These are phyloP conservation scores for Branchinecta lynchi DNA, from an alignment of 1,140 invertebrate species.

Conservation along the genomic window DNA sequence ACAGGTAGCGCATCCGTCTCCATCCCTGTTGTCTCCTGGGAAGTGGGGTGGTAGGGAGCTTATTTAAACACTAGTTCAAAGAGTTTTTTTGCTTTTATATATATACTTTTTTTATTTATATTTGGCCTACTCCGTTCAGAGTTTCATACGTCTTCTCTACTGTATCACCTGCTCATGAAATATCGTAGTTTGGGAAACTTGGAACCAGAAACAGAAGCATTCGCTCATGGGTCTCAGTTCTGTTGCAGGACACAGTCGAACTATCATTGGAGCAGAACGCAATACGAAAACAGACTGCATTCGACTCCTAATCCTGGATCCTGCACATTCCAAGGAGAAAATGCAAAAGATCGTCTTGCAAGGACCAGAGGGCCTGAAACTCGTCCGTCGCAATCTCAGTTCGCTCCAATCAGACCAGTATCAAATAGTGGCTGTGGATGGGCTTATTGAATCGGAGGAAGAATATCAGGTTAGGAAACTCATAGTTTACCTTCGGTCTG, in stretches of 20 bases:
- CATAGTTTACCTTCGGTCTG: too few species aligned
- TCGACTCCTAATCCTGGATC: constrained; percentile 65
- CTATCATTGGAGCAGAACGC: constrained; percentile 71
- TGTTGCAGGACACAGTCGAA: constrained; percentile 62
- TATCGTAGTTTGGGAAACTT: too few species aligned
- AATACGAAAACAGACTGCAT: constrained; percentile 26
- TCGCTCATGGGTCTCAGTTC: constrained; percentile 15
- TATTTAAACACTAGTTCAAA: too few species aligned
- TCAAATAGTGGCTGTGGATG: constrained; percentile 62
- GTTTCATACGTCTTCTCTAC: too few species aligned
- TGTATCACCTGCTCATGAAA: too few species aligned
- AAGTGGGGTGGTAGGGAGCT: too few species aligned
- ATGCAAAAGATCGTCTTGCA: constrained; percentile 47
- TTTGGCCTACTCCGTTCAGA: too few species aligned
- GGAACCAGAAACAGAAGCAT: too few species aligned
- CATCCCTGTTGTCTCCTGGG: too few species aligned
- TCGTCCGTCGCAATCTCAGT: constrained; percentile 51
- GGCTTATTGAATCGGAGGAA: constrained; percentile 50
- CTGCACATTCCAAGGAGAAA: constrained; percentile 61
- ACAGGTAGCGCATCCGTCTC: too few species aligned
- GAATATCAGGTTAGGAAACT: constrained; percentile 48
- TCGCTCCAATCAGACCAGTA: constrained; percentile 69
- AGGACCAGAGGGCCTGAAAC: constrained; percentile 37
- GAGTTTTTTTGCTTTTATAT: too few species aligned
- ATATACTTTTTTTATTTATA: too few species aligned